Evolutionary conservation across 1,140 invertebrate species (phyloP).

Genomic region (Lordiphosa clarofinis): DNA sequence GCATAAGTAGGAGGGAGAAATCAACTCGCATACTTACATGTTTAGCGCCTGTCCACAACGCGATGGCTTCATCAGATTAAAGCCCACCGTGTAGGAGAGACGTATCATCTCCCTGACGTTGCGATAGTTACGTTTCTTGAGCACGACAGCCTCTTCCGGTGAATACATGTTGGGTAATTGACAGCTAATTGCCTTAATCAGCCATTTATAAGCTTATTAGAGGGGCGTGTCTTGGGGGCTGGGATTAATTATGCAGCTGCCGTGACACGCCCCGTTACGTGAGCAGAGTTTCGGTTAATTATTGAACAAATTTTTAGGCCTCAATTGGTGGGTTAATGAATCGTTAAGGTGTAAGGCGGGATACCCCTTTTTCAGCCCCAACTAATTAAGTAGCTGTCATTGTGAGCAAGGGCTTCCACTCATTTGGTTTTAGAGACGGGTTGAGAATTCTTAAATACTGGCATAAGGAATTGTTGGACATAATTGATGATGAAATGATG

Average conservation of each 20-base stretch:
- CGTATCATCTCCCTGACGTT: conserved; percentile 59
- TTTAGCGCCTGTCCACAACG: conserved; percentile 27
- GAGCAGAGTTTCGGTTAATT: conserved; percentile 45
- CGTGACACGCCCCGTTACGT: conserved; percentile 57
- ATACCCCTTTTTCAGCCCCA: too few species aligned
- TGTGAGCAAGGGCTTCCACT: too few species aligned
- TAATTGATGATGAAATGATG: too few species aligned
- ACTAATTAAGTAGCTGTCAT: too few species aligned
- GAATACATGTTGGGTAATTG: conserved; percentile 60
- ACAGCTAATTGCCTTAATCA: conserved; percentile 34
- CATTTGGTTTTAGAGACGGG: too few species aligned
- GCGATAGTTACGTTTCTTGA: conserved; percentile 49
- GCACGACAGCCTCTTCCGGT: conserved; percentile 24
- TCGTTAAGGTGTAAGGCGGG: not conserved
- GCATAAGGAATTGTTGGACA: too few species aligned
- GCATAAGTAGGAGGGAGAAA: not conserved
- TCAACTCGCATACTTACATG: not conserved
- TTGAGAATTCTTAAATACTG: too few species aligned
- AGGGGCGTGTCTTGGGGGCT: conserved; percentile 22
- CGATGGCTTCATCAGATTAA: conserved; percentile 49
- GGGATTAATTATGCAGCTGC: conserved; percentile 39
- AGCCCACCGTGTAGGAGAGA: conserved; percentile 50
- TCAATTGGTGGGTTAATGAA: conserved; percentile 2
- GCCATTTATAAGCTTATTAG: conserved; percentile 51
- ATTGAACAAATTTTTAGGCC: conserved; percentile 34